Percentiles rank a stretch among this genome's conserved stretches.
These are phyloP conservation scores for Gadopsis marmoratus DNA, from an alignment of 2,797 vertebrate species.

Conservation along the genomic window DNA sequence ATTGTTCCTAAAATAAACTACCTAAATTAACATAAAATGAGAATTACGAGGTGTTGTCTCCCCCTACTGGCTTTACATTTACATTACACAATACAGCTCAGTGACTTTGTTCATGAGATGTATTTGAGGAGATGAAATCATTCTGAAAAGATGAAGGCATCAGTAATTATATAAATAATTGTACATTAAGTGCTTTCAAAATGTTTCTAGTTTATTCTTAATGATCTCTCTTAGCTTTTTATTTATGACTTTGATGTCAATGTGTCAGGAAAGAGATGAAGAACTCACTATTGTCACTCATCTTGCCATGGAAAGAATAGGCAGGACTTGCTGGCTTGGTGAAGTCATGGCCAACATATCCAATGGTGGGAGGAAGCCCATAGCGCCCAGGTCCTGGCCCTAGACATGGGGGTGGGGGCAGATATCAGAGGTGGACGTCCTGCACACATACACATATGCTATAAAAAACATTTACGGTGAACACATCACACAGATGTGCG, in stretches of 20 bases:
- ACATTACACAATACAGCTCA: constrained; percentile 27
- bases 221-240: background rate
- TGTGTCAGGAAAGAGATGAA: background rate
- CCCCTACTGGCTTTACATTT: constrained; percentile 54
- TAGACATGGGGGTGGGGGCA: constrained; percentile 46
- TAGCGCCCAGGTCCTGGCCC: constrained; percentile 89
- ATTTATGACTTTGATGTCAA: background rate
- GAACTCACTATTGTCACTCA: constrained; percentile 82
- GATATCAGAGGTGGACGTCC: background rate
- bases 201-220: background rate
- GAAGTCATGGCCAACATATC: constrained; percentile 88
- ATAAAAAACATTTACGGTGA: constrained; percentile 1
- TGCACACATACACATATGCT: background rate
- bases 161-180: background rate
- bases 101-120: background rate
- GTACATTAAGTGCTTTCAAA: background rate
- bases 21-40: accelerated
- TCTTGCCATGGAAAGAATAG: constrained; percentile 85
- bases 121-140: constrained; percentile 3
- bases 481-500: background rate
- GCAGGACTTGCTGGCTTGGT: constrained; percentile 86
- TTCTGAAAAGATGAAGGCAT: background rate
- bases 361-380: constrained; percentile 86
- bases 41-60: constrained; percentile 43
- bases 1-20: background rate